These are phyloP conservation scores for Tipula confusa DNA, from an alignment of 2,888 invertebrate genomes.

Conservation along the genomic window DNA sequence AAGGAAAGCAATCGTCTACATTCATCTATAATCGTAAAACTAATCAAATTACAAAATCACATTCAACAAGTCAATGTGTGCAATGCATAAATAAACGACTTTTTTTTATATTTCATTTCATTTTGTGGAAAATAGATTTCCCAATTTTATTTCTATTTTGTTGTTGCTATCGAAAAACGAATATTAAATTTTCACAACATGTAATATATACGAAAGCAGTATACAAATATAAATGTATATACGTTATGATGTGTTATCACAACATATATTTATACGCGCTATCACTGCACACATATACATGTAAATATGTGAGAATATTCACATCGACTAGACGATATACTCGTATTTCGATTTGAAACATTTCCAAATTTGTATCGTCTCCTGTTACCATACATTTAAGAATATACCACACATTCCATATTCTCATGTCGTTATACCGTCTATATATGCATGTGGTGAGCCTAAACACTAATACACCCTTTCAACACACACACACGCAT, in stretches of 20 bases:
- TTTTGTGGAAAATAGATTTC: not conserved
- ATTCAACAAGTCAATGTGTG: not conserved
- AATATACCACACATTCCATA: conserved; percentile 28
- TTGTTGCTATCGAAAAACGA: not conserved
- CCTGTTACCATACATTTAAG: not conserved
- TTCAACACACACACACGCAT: not conserved
- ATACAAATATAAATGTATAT: not conserved
- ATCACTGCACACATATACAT: not conserved
- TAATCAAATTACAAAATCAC: not conserved
- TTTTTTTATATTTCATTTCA: not conserved
- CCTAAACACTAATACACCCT: not conserved
- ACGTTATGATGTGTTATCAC: not conserved
- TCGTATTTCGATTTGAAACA: not conserved
- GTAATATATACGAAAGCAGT: not conserved
- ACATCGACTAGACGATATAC: not conserved
- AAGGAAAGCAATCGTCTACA: no score
- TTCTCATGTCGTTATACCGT: not conserved
- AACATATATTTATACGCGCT: not conserved
- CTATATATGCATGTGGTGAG: conserved; percentile 15
- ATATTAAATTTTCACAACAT: not conserved
- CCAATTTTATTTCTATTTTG: not conserved
- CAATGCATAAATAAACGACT: not conserved
- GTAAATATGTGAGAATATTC: not conserved
- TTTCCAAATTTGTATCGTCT: not conserved
- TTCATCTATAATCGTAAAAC: no score